Evolutionary conservation across 2,113 vertebrate species (phyloP).

Genomic region (Chloropsis cyanopogon): DNA sequence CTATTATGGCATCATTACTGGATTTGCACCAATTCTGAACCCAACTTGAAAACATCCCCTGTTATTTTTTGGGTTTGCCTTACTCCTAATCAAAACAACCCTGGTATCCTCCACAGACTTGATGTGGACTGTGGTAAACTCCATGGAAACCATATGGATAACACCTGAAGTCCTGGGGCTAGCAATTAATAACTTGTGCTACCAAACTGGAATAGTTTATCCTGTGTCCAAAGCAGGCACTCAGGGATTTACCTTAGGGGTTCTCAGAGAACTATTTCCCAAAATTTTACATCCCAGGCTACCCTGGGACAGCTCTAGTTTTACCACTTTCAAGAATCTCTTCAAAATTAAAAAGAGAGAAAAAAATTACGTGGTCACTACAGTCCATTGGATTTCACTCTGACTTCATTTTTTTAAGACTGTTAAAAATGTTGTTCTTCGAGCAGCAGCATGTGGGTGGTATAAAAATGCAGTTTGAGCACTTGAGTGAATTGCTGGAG

Average conservation of each 20-base stretch:
- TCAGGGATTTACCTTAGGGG: not conserved
- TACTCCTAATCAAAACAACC: not conserved
- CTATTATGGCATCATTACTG: not conserved
- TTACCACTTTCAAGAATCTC: not conserved
- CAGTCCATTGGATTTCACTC: not conserved
- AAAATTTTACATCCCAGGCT: not conserved
- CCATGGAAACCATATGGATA: not conserved
- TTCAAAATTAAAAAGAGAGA: not conserved
- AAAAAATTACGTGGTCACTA: not conserved
- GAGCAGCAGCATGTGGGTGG: not conserved
- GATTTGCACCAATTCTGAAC: not conserved
- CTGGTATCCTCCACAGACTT: not conserved
- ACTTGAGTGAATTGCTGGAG: not conserved
- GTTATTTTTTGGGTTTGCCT: not conserved
- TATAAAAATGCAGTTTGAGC: not conserved
- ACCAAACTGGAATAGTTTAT: not conserved
- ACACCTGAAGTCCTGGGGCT: not conserved
- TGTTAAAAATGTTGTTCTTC: not conserved
- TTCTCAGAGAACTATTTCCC: not conserved
- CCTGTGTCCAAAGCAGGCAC: not conserved
- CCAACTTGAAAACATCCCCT: not conserved
- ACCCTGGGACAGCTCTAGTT: not conserved
- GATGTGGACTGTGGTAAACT: not conserved
- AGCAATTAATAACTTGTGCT: not conserved
- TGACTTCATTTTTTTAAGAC: not conserved